phyloP scores from a whole-genome alignment of 2,797 vertebrate genomes.

The Dendrocincla tyrannina region DNA sequence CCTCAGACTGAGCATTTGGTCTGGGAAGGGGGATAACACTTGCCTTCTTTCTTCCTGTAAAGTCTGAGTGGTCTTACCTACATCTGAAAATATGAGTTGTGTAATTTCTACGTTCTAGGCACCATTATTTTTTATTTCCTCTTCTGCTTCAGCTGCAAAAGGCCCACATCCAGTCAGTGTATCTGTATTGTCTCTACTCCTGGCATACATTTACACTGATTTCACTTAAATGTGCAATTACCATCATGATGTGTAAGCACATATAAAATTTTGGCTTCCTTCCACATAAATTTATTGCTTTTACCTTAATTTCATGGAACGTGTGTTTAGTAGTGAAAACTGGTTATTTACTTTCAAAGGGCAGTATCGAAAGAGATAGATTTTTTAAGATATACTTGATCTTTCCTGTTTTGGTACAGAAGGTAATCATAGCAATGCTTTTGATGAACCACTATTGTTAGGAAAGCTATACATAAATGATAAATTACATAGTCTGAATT shows the following conservation, averaged over 20 bases:
- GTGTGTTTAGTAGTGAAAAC: neutral
- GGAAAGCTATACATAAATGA: neutral
- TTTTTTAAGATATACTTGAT: neutral
- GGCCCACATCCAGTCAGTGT: neutral
- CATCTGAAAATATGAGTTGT: neutral
- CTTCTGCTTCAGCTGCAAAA: neutral
- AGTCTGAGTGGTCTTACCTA: neutral
- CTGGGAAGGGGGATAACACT: accelerated
- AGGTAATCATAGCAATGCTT: neutral
- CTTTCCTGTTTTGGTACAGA: neutral
- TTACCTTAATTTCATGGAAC: neutral
- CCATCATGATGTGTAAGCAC: neutral
- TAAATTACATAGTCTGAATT: neutral
- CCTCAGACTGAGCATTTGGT: neutral
- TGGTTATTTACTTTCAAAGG: neutral
- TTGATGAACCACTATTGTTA: neutral
- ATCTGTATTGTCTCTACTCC: neutral
- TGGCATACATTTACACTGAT: neutral
- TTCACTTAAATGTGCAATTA: neutral
- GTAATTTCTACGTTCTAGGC: neutral
- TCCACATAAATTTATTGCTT: neutral
- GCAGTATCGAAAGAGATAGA: neutral
- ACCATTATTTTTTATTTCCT: neutral
- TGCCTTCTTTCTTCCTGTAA: neutral
- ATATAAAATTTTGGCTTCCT: neutral